Base-by-base conservation (phyloP, 2,113 vertebrate species). In the Zeus faber region DNA sequence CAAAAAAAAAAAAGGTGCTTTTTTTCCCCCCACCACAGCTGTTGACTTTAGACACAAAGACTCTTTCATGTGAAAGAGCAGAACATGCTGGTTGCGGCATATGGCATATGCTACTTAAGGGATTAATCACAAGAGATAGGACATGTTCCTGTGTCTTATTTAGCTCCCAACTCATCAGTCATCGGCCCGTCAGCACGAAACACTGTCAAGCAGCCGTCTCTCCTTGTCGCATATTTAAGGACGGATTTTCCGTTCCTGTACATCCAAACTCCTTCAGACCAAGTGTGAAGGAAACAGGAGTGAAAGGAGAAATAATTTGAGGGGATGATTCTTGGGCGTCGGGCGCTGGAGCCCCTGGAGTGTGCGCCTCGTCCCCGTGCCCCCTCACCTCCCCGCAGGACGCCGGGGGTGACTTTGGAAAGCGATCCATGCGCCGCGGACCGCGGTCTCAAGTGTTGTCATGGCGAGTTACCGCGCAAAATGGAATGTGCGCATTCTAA, bases 391-490 rank as follows among this genome's bases (percentile, higher is more conserved):
- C 67, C 58, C 64, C 48, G 27, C 46, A 1, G 13, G 11, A 11
- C 46, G 50, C 14, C 21, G 44, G 80, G 65, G 84, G 84, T 89
- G 88, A 89, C 89, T 88, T 89, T 88, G 84, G 83, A 83, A 88
- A 88, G 82, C 70, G 85, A 88, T 87, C 84, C 58, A 35, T 62
- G 70, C 72, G 74, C 84, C 65, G 57, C 74, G 35, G 73, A 49
- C 51, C 65, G n/a, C 39, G 67, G 75, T 83, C 83, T 88, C 83
- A 76, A 89, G 86, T 88, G 86, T 84, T 46, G 87, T 87, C 82
- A 89, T 64, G 86, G 78, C 71, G 54, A 61, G 74, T 88, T 90
- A 88, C 49, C 8, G 46, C 46, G 65, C 78, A 76, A n/a, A 72
- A 82, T 76, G 68, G 68, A 77, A 72, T 76, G 65, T 65, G 60